phyloP scores from a whole-genome alignment of 1,140 invertebrate species.

The Solenopsis fugax region DNA sequence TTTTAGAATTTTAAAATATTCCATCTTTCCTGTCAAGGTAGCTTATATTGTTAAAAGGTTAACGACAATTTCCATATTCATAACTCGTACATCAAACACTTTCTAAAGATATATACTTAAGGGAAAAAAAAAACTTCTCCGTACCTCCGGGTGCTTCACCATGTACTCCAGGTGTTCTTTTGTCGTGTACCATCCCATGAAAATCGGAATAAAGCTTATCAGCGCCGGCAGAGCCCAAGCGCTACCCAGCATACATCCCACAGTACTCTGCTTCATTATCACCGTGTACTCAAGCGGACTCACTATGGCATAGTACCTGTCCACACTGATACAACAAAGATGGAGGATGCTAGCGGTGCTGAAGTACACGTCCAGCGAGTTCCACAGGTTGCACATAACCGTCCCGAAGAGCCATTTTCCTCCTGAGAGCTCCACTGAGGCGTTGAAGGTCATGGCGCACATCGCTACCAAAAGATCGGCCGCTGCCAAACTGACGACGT shows the following conservation, averaged over 20 bases:
- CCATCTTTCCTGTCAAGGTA: background rate
- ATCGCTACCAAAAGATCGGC: conserved; percentile 97
- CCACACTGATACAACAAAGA: conserved; percentile 97
- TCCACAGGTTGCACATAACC: conserved; percentile 97
- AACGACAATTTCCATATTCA: conserved; percentile 21
- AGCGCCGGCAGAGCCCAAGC: conserved; percentile 97
- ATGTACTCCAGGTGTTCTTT: conserved; percentile 91
- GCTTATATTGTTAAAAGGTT: background rate
- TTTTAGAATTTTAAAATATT: conserved; percentile 15
- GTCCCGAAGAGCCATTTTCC: conserved; percentile 94
- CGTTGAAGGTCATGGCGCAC: conserved; percentile 98
- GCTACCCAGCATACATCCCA: conserved; percentile 93
- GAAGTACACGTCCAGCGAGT: conserved; percentile 98
- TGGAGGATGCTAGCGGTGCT: conserved; percentile 97
- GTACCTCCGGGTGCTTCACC: conserved; percentile 90
- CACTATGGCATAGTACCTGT: conserved; percentile 97
- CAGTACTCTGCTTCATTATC: conserved; percentile 94
- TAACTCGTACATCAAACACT: conserved; percentile 2
- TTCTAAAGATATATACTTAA: background rate
- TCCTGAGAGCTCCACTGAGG: conserved; percentile 93
- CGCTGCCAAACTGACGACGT: conserved; percentile 96
- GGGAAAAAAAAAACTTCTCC: conserved; percentile 15
- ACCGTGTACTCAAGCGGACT: conserved; percentile 95
- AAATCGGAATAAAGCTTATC: conserved; percentile 98
- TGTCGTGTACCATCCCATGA: conserved; percentile 96